Conservation (phyloP, 2,113 vertebrate species). For the Brachyhypopomus gauderio region DNA sequence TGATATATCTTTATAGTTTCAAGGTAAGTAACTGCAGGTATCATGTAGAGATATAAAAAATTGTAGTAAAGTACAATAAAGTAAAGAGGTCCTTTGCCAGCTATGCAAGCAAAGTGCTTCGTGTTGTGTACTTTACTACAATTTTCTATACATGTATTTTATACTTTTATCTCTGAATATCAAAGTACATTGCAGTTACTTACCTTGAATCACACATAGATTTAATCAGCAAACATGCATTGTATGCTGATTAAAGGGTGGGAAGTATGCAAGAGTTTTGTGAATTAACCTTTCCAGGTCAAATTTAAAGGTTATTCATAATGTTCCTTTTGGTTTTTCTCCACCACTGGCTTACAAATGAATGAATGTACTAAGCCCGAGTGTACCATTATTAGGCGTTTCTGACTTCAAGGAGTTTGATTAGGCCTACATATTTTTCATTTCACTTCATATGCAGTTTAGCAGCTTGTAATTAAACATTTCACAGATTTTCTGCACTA, state of each 20-base stretch:
- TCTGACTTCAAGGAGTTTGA: neutral
- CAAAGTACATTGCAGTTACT: too few relatives aligned
- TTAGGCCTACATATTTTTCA: neutral
- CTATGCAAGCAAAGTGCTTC: too few relatives aligned
- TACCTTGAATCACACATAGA: neutral
- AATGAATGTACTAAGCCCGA: constrained; percentile 32
- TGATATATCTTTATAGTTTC: too few relatives aligned
- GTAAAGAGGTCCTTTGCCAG: too few relatives aligned
- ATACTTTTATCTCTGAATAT: too few relatives aligned
- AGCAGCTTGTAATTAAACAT: neutral
- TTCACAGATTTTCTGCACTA: constrained; percentile 12
- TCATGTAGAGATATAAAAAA: too few relatives aligned
- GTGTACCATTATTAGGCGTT: constrained; percentile 37
- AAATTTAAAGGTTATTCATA: constrained; percentile 23
- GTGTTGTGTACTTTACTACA: too few relatives aligned
- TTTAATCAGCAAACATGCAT: constrained; percentile 44
- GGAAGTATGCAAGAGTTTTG: constrained; percentile 32
- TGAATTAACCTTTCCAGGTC: constrained; percentile 34
- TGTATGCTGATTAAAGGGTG: constrained; percentile 9
- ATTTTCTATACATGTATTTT: too few relatives aligned
- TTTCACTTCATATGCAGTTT: constrained; percentile 14
- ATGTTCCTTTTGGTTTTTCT: constrained; percentile 33
- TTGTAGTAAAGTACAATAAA: too few relatives aligned
- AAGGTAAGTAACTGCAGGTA: too few relatives aligned
- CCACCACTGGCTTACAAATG: constrained; percentile 37